phyloP scores from a whole-genome alignment of 2,888 invertebrate genomes.

The Drosophila siamana region DNA sequence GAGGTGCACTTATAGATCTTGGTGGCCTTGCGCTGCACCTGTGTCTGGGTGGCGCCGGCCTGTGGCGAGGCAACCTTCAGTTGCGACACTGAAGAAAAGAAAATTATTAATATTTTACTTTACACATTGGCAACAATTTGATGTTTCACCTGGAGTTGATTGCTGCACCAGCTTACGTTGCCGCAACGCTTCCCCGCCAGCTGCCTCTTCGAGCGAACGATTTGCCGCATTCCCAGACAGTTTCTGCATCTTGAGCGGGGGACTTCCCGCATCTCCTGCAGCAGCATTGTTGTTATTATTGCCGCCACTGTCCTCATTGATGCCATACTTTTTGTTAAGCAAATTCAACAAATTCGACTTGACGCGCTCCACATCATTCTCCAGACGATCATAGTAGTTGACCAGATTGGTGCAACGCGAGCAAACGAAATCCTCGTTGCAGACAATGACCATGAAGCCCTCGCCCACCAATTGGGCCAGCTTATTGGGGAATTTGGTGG shows the following conservation, averaged over 20 bases:
- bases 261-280: conserved; percentile 53
- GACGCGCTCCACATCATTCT: conserved; percentile 85
- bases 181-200: conserved; percentile 60
- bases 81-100: conserved; percentile 38
- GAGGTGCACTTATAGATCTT: conserved; percentile 85
- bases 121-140: too few relatives aligned
- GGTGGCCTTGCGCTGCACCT: conserved; percentile 82
- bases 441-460: conserved; percentile 86
- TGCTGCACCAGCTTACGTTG: conserved; percentile 76
- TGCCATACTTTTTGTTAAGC: conserved; percentile 85
- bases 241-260: conserved; percentile 85
- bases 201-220: conserved; percentile 67
- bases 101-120: background rate
- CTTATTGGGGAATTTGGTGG: conserved; percentile 86
- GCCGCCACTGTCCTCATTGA: conserved; percentile 82
- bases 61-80: conserved; percentile 73
- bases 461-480: conserved; percentile 86
- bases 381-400: conserved; percentile 86
- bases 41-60: conserved; percentile 66
- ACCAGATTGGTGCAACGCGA: conserved; percentile 85
- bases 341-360: conserved; percentile 84
- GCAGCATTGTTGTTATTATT: conserved; percentile 26
- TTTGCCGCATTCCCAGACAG: conserved; percentile 77
- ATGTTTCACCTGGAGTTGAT: conserved; percentile 74
- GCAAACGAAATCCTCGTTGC: conserved; percentile 85